A percentile compares a stretch with the other conserved stretches of the same genome.
Conservation (phyloP, 1,140 invertebrate species). For the Calycopis cecrops region DNA sequence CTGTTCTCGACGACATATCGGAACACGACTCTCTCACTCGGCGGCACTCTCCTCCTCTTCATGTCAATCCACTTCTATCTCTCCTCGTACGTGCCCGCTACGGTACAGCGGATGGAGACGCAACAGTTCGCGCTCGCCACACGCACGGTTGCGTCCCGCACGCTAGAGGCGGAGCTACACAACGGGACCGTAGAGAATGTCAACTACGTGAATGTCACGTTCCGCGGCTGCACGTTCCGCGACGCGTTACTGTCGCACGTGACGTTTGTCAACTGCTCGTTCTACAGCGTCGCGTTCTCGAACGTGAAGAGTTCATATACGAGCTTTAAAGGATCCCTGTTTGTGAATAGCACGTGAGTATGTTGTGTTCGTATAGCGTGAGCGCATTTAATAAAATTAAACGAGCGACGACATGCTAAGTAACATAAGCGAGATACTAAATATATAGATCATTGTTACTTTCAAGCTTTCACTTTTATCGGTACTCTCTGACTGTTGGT, state of each 20-base stretch:
- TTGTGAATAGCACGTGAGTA: slow-evolving; percentile 67
- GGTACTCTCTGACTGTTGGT: no score
- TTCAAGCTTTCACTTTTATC: no score
- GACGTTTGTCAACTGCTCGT: slow-evolving; percentile 64
- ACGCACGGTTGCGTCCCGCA: slow-evolving; percentile 28
- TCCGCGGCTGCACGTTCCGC: slow-evolving; percentile 59
- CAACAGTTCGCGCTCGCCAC: slow-evolving; percentile 45
- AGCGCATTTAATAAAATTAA: no score
- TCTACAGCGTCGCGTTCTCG: slow-evolving; percentile 60
- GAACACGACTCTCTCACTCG: slow-evolving; percentile 59
- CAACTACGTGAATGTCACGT: slow-evolving; percentile 55
- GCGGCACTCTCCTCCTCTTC: slow-evolving; percentile 47
- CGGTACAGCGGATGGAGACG: slow-evolving; percentile 47
- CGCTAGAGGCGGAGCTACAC: slow-evolving; percentile 41
- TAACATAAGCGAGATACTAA: no score
- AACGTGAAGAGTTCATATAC: slow-evolving; percentile 69
- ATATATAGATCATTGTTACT: no score
- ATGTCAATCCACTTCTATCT: slow-evolving; percentile 63
- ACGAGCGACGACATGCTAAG: no score
- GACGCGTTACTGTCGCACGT: slow-evolving; percentile 71
- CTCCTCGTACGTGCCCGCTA: slow-evolving; percentile 52
- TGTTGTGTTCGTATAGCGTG: not conserved
- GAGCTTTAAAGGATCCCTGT: slow-evolving; percentile 52
- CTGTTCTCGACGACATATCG: slow-evolving; percentile 74
- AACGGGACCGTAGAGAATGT: slow-evolving; percentile 62